Percentiles rank a stretch among this genome's conserved stretches.
Evolutionary conservation across 2,113 vertebrate genomes (phyloP).

Genomic region (Laticauda colubrina): DNA sequence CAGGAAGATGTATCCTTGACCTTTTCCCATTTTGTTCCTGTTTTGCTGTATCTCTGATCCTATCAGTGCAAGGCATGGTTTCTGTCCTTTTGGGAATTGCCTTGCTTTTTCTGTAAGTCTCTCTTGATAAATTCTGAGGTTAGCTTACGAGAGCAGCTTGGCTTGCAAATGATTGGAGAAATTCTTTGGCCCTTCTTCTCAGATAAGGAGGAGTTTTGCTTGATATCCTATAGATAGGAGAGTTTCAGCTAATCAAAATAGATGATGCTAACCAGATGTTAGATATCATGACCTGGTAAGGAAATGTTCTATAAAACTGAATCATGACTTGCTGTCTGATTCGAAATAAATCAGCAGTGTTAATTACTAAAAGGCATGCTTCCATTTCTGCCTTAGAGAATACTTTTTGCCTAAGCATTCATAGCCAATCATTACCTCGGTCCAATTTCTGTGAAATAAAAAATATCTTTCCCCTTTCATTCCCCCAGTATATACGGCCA

Average conservation of each 20-base stretch:
- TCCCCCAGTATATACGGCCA: not conserved
- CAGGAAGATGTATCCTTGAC: not conserved
- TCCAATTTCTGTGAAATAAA: slow-evolving; percentile 48
- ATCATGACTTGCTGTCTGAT: not conserved
- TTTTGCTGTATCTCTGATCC: not conserved
- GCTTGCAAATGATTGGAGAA: not conserved
- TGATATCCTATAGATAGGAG: not conserved
- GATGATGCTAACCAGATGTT: not conserved
- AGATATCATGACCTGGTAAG: not conserved
- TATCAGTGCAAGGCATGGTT: not conserved
- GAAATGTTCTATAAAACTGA: not conserved
- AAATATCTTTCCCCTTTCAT: slow-evolving; percentile 28
- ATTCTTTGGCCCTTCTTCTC: not conserved
- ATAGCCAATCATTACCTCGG: slow-evolving; percentile 54
- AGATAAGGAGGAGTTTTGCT: not conserved
- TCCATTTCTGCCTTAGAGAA: not conserved
- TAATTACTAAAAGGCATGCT: not conserved
- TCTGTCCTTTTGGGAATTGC: not conserved
- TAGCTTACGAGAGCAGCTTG: not conserved
- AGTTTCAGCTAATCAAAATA: not conserved
- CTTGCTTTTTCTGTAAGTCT: not conserved
- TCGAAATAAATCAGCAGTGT: not conserved
- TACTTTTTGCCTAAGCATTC: slow-evolving; percentile 40
- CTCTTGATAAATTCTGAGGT: not conserved
- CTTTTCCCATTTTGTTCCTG: not conserved